Conservation (phyloP, 2,113 vertebrate species). For the Megaleporinus macrocephalus region DNA sequence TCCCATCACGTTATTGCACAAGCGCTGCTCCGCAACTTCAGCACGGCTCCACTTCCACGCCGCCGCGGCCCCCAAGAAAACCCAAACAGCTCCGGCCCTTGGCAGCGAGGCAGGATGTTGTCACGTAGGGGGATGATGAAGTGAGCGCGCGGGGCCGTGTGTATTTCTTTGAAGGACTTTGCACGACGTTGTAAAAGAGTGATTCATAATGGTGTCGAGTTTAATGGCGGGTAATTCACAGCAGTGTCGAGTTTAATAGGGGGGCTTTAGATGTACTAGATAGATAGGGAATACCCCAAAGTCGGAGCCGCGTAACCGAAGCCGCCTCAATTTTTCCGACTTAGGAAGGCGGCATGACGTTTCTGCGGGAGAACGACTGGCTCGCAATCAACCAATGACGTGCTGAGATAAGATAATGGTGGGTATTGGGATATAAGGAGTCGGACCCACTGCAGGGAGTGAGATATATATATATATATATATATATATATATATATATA, state of each 20-base stretch:
- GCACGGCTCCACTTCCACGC: background rate
- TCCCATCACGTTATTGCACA: background rate
- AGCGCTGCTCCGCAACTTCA: background rate
- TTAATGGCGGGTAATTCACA: slow-evolving; percentile 16
- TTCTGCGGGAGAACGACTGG: slow-evolving; percentile 12
- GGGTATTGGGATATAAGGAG: slow-evolving; percentile 50
- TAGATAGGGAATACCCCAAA: background rate
- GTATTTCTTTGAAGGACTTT: slow-evolving; percentile 15
- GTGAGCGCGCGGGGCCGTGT: background rate
- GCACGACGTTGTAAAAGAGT: slow-evolving; percentile 13
- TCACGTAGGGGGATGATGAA: background rate
- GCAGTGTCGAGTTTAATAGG: slow-evolving; percentile 10
- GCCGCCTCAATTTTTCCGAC: background rate
- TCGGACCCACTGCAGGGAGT: slow-evolving; percentile 37
- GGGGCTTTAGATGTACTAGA: slow-evolving; percentile 2
- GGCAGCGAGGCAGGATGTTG: background rate
- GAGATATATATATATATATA: background rate
- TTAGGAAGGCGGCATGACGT: background rate
- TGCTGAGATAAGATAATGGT: slow-evolving; percentile 48
- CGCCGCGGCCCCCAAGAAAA: background rate
- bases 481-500: background rate
- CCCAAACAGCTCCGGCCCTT: background rate
- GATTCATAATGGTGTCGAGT: slow-evolving; percentile 12
- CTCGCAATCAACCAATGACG: slow-evolving; percentile 29
- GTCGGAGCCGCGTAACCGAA: background rate